Evolutionary conservation across 2,888 invertebrate species (phyloP).

Genomic region (Ormyrus thymus): DNA sequence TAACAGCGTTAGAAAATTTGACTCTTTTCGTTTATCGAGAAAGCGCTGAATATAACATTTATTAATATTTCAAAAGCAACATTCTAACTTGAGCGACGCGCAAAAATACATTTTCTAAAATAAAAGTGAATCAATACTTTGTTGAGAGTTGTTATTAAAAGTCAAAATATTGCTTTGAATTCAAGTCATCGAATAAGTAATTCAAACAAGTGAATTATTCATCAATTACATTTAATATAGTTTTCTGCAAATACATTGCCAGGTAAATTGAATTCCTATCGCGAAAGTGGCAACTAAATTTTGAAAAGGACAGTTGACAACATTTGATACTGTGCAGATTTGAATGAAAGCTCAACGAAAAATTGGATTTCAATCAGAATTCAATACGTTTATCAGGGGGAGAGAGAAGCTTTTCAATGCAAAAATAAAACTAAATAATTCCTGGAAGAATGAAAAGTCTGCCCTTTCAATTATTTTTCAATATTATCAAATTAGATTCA

Average conservation of each 20-base stretch:
- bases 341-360: slow-evolving; percentile 31
- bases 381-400: not conserved
- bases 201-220: slow-evolving; percentile 36
- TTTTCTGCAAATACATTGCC: not conserved
- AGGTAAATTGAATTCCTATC: slow-evolving; percentile 30
- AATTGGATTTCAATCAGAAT: slow-evolving; percentile 31
- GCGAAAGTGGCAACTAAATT: slow-evolving; percentile 22
- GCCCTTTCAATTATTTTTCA: slow-evolving; percentile 9
- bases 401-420: not conserved
- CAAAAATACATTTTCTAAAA: slow-evolving; percentile 12
- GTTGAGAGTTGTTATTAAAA: slow-evolving; percentile 29
- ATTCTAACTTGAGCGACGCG: not conserved
- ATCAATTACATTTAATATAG: slow-evolving; percentile 41
- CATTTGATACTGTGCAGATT: slow-evolving; percentile 5
- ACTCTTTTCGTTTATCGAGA: not conserved
- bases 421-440: slow-evolving; percentile 18
- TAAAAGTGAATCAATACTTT: slow-evolving; percentile 28
- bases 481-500: not conserved
- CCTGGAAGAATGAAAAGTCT: slow-evolving; percentile 17
- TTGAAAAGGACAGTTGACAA: slow-evolving; percentile 39
- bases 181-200: slow-evolving; percentile 39
- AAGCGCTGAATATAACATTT: not conserved
- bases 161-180: slow-evolving; percentile 16
- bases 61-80: not conserved
- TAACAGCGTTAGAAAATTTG: not conserved